A percentile compares a stretch with the other conserved stretches of the same genome.
These are phyloP conservation scores for Origma solitaria DNA, from an alignment of 2,113 vertebrate species.

Conservation along the genomic window DNA sequence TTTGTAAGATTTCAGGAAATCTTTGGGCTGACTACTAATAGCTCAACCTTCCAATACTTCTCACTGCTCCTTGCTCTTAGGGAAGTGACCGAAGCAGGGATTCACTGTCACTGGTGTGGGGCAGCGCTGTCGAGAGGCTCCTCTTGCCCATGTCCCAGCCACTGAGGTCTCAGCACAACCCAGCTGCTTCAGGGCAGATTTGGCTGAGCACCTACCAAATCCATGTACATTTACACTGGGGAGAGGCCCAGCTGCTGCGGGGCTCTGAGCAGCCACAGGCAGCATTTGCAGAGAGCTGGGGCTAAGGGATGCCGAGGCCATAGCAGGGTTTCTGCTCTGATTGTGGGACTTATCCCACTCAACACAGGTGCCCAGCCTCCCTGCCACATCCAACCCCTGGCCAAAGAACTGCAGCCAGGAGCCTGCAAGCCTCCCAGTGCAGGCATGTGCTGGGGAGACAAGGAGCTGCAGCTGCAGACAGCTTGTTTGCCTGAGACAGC, in stretches of 20 bases:
- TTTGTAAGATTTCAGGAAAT: no score
- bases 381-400: background rate
- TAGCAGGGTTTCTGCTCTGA: rapidly evolving
- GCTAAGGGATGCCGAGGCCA: background rate
- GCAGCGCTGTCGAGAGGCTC: background rate
- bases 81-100: rapidly evolving
- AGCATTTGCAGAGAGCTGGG: background rate
- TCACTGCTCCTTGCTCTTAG: rapidly evolving
- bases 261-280: background rate
- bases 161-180: background rate
- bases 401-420: background rate
- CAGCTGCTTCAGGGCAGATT: background rate
- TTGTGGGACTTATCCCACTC: background rate
- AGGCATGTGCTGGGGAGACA: rapidly evolving
- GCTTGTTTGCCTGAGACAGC: background rate
- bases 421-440: rapidly evolving
- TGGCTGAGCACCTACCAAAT: background rate
- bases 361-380: no score
- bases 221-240: background rate
- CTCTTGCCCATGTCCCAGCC: background rate
- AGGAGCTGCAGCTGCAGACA: background rate
- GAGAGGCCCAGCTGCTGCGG: background rate
- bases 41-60: background rate
- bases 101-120: background rate
- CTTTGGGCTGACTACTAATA: background rate